phyloP scores from a whole-genome alignment of 2,888 invertebrate species.

The Homarus gammarus region DNA sequence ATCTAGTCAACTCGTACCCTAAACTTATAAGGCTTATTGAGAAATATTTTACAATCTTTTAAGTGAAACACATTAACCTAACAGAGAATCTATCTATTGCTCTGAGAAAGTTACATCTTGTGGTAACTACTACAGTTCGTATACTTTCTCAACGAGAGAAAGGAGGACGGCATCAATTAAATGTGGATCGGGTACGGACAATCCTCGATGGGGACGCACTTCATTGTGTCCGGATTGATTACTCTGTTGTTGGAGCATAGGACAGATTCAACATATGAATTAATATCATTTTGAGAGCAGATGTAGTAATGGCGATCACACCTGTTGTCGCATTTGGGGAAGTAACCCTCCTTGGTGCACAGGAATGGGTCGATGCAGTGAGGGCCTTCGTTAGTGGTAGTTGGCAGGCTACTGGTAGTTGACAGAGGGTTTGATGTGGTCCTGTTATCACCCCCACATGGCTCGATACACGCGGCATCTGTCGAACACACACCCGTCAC shows the following conservation, averaged over 20 bases:
- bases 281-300: not conserved
- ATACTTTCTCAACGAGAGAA: no score
- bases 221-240: not conserved
- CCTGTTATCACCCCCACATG: not conserved
- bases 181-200: not conserved
- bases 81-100: no score
- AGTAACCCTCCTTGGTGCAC: not conserved
- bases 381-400: not conserved
- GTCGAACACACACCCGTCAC: not conserved
- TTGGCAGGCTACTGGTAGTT: not conserved
- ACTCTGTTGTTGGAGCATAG: not conserved
- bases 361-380: constrained; percentile 12
- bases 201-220: not conserved
- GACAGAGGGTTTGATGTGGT: not conserved
- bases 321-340: constrained; percentile 24
- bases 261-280: not conserved
- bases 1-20: no score
- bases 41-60: no score
- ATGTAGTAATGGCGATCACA: constrained; percentile 31
- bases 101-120: no score
- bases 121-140: no score
- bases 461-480: not conserved
- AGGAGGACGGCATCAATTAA: no score
- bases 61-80: no score
- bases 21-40: no score